Evolutionary conservation across 1,140 invertebrate species (phyloP).

Genomic region (Elymnias hypermnestra): DNA sequence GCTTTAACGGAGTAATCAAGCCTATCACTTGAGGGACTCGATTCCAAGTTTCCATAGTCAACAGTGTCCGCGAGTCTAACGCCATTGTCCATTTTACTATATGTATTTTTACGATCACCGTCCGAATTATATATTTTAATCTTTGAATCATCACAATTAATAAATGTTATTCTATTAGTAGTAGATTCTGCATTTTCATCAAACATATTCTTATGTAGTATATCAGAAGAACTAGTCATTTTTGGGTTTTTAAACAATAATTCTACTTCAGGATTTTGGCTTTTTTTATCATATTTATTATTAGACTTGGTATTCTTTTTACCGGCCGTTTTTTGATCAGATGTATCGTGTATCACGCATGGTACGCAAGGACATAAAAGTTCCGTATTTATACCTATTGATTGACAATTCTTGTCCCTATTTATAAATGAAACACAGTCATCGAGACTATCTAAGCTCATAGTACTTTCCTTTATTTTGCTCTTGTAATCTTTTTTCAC

Average conservation of each 20-base stretch:
- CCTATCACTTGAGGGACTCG: background rate
- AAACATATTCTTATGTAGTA: constrained; percentile 24
- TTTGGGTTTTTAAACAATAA: constrained; percentile 54
- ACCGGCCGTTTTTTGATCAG: constrained; percentile 28
- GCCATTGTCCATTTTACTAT: background rate
- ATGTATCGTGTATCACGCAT: constrained; percentile 51
- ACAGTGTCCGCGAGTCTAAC: background rate
- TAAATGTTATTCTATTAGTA: background rate
- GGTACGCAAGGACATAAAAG: constrained; percentile 53
- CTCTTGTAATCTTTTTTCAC: constrained; percentile 18
- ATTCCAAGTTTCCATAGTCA: background rate
- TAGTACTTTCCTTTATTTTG: constrained; percentile 47
- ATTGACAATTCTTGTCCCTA: constrained; percentile 37
- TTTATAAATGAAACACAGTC: constrained; percentile 22
- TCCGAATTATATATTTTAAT: background rate
- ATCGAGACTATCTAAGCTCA: constrained; percentile 64
- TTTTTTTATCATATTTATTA: constrained; percentile 14
- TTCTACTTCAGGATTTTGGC: constrained; percentile 35
- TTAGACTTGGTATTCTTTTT: constrained; percentile 27
- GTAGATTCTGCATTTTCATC: constrained; percentile 13
- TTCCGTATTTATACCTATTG: constrained; percentile 57
- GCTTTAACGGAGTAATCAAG: background rate
- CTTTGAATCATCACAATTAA: constrained; percentile 4
- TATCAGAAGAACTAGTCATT: constrained; percentile 40
- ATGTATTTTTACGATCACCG: background rate